A percentile compares a stretch with the other conserved stretches of the same genome.
These are phyloP conservation scores for Caenorhabditis remanei DNA, from an alignment of 1,140 invertebrate genomes.

Conservation along the genomic window DNA sequence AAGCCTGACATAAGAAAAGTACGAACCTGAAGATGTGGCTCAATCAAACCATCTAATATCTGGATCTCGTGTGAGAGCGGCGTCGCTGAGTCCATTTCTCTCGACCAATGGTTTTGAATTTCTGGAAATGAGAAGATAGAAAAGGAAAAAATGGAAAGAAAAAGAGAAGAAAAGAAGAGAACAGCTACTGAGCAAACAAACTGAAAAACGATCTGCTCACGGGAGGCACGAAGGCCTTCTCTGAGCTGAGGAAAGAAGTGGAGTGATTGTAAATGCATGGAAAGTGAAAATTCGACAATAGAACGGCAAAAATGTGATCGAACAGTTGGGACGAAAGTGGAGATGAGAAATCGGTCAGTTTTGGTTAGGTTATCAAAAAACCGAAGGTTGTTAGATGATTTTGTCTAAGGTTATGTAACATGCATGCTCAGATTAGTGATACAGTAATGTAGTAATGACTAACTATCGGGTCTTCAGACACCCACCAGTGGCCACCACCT, in stretches of 20 bases:
- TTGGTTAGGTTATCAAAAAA: too few species aligned
- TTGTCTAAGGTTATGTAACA: too few species aligned
- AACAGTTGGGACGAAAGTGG: not conserved
- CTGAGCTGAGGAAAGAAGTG: not conserved
- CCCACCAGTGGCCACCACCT: too few species aligned
- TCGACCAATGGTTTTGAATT: constrained; percentile 28
- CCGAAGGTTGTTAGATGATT: too few species aligned
- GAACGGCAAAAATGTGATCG: not conserved
- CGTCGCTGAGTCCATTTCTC: constrained; percentile 29
- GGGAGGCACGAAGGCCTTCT: not conserved
- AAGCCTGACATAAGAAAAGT: not conserved
- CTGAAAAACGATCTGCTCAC: constrained; percentile 55
- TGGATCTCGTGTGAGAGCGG: constrained; percentile 37
- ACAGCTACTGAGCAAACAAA: constrained; percentile 56
- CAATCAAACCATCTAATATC: constrained; percentile 36
- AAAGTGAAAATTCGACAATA: constrained; percentile 49
- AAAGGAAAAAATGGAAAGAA: not conserved
- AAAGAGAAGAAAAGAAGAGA: constrained; percentile 26
- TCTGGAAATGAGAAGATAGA: constrained; percentile 52
- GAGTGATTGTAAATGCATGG: constrained; percentile 52
- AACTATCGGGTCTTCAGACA: too few species aligned
- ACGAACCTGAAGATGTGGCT: constrained; percentile 19
- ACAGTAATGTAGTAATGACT: too few species aligned
- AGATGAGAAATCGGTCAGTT: not conserved
- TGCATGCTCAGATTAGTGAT: too few species aligned